These are phyloP conservation scores for Sebastes cheni DNA, from an alignment of 2,797 vertebrate species.

Conservation along the genomic window DNA sequence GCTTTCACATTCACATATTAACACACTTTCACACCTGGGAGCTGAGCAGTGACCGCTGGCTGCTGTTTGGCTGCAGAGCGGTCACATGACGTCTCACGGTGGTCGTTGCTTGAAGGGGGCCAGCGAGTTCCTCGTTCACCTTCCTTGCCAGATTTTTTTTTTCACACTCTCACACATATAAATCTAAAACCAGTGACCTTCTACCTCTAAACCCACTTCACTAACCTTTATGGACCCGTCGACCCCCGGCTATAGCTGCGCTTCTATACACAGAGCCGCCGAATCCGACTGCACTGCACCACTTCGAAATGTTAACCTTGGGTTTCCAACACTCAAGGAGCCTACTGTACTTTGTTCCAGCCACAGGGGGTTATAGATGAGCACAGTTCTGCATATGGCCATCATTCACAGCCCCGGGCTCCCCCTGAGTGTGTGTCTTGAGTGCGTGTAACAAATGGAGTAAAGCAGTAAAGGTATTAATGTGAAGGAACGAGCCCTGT, in stretches of 20 bases:
- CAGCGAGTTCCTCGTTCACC: not conserved
- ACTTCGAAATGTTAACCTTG: conserved; percentile 71
- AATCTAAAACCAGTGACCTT: conserved; percentile 30
- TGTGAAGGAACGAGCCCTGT: conserved; percentile 70
- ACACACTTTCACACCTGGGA: conserved; percentile 30
- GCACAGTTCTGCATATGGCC: conserved; percentile 77
- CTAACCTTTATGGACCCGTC: conserved; percentile 18
- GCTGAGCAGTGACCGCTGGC: conserved; percentile 14
- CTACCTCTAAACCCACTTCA: conserved; percentile 28
- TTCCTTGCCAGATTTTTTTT: conserved; percentile 4
- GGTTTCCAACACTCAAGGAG: conserved; percentile 66
- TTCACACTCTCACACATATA: not conserved
- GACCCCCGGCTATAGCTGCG: not conserved
- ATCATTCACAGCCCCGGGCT: conserved; percentile 78
- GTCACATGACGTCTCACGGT: conserved; percentile 13
- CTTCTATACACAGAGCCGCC: not conserved
- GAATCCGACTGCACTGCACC: conserved; percentile 53
- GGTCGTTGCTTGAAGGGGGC: not conserved
- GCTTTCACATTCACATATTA: conserved; percentile 39
- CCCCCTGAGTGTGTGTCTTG: conserved; percentile 73
- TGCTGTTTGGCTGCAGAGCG: not conserved
- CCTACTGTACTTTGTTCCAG: conserved; percentile 72
- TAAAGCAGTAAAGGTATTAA: conserved; percentile 71
- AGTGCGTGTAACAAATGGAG: conserved; percentile 75
- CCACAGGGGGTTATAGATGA: conserved; percentile 74